A percentile compares a stretch with the other conserved stretches of the same genome.
Conservation (phyloP, 2,797 vertebrate genomes). For the Cynopterus sphinx region DNA sequence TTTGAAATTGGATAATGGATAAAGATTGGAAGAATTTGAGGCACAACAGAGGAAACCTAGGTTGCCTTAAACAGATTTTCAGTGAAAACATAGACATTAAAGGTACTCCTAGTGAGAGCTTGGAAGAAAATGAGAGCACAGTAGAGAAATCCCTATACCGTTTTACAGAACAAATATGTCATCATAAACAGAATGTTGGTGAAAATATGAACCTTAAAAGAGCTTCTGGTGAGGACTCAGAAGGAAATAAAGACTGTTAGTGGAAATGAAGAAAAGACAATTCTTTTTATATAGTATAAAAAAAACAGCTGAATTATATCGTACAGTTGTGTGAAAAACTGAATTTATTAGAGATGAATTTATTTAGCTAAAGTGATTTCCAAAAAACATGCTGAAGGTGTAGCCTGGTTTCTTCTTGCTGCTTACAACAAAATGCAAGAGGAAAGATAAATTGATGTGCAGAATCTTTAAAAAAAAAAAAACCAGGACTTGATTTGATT, state of each 20-base stretch:
- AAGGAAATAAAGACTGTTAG: background rate
- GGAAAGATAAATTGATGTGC: constrained; percentile 17
- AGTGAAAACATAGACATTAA: background rate
- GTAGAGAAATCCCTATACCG: background rate
- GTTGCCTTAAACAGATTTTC: background rate
- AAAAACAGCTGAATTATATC: background rate
- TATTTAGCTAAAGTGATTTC: background rate
- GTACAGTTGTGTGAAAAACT: background rate
- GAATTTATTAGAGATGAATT: background rate
- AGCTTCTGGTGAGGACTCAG: background rate
- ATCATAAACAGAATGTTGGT: background rate
- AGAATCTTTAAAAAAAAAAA: constrained; percentile 3
- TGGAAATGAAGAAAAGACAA: background rate
- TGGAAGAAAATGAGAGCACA: background rate
- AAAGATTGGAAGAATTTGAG: background rate
- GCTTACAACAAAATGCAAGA: background rate
- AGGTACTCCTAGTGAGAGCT: background rate
- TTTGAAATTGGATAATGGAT: constrained; percentile 18
- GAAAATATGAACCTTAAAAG: background rate
- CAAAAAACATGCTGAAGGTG: background rate
- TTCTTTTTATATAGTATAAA: background rate
- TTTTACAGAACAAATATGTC: background rate
- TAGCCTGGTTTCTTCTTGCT: background rate
- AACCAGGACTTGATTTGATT: background rate
- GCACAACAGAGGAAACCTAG: background rate